phyloP scores from a whole-genome alignment of 2,113 vertebrate species.

The Rhinichthys klamathensis region DNA sequence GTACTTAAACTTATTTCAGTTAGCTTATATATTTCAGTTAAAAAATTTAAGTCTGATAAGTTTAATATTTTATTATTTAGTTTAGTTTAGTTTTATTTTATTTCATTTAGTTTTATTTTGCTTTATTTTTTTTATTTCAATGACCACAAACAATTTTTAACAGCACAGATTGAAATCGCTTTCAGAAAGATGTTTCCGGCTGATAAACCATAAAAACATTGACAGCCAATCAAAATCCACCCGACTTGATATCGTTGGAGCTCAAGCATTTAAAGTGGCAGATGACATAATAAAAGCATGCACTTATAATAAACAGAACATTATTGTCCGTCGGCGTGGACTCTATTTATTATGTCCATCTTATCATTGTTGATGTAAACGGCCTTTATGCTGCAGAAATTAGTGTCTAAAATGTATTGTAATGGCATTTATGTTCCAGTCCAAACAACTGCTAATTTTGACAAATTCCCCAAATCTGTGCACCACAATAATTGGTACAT shows the following conservation, averaged over 20 bases:
- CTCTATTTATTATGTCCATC: background rate
- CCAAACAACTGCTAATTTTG: background rate
- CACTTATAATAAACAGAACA: background rate
- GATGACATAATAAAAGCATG: background rate
- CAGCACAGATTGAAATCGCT: background rate
- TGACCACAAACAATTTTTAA: background rate
- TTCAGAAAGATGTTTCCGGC: background rate
- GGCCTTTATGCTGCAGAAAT: background rate
- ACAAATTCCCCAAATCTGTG: background rate
- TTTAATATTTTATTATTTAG: background rate
- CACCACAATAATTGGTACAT: too few species aligned
- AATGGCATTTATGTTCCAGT: background rate
- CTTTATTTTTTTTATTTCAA: background rate
- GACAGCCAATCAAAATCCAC: background rate
- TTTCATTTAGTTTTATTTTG: too few species aligned
- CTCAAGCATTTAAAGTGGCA: background rate
- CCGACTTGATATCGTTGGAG: background rate
- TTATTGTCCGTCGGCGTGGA: background rate
- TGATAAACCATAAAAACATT: background rate
- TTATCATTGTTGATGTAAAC: background rate
- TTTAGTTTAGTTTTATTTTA: background rate
- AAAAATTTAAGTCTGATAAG: accelerated
- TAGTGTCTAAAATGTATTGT: background rate
- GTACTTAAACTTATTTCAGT: too few species aligned
- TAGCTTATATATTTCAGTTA: too few species aligned